phyloP scores from a whole-genome alignment of 2,888 invertebrate species.

The Euzophera pinguis region DNA sequence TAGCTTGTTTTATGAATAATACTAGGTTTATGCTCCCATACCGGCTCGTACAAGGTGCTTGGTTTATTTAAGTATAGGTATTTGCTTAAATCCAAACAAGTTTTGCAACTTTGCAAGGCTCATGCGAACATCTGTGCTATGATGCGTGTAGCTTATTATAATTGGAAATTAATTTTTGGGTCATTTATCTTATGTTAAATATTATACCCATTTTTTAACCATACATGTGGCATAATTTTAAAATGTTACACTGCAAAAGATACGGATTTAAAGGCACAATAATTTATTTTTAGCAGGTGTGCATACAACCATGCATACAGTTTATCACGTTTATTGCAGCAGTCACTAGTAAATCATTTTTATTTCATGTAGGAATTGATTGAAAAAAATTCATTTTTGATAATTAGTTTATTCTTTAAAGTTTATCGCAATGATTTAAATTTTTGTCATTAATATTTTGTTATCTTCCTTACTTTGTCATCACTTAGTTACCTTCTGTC shows the following conservation, averaged over 20 bases:
- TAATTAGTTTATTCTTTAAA: conserved; percentile 2
- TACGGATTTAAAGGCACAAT: neutral
- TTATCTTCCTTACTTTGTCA: no score
- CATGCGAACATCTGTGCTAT: conserved; percentile 10
- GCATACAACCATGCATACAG: neutral
- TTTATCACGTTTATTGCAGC: neutral
- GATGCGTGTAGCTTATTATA: neutral
- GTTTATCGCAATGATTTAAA: no score
- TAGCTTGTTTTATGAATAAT: neutral
- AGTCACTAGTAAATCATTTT: neutral
- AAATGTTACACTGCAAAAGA: no score
- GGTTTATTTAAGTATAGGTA: conserved; percentile 4
- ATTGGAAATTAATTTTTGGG: neutral
- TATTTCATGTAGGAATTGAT: neutral
- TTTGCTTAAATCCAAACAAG: conserved; percentile 19
- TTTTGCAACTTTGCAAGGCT: conserved; percentile 16
- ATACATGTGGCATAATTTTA: no score
- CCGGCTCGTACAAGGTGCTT: neutral
- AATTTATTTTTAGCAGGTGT: neutral
- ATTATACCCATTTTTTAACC: no score
- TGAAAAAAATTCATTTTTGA: neutral
- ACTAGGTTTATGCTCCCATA: neutral
- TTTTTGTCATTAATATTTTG: no score
- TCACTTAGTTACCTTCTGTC: no score
- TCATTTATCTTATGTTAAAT: no score